Evolutionary conservation across 2,797 vertebrate species (phyloP), one percentile per base, ranked within the genome.

Genomic region (Pampus argenteus): DNA sequence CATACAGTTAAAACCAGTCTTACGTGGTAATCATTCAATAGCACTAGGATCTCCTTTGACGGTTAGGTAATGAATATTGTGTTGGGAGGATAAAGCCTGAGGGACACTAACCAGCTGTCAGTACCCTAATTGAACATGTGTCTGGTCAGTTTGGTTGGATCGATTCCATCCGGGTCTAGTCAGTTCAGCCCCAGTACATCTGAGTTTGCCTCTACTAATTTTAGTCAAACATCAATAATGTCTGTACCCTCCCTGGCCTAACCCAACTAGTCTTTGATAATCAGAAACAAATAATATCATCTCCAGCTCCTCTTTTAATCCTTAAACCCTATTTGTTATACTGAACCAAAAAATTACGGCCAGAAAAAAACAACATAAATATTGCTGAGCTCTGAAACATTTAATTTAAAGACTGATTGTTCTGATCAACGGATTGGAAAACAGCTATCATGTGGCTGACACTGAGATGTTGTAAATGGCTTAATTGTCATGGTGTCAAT

Each of bases 81-180:
- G 23, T 29, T 65, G 23, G 52, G 36, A 50, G 73, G 66, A 69
- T 51, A 50, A 18, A 63, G 77, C 82, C 77, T 2, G 5, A 49
- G 78, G 84, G 75, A 79, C 44, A 50, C 57, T 65, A 51, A 66
- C 60, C 70, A 78, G 38, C 42, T 60, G 61, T 66, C 70, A 20
- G 63, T 78, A 66, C 38, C 76, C 79, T 28, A 28, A 61, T 78
- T 83, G 54, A 82, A 83, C 66, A 56, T 68, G 63, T 4, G 59
- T 89, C 71, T 72, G 70, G 55, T 80, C 74, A 78, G 45, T 78
- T 68, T 74, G 64, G 64, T 65, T 78, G 28, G 47, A 87, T 83
- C 44, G 6, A 86, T 89, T 78, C 50, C 76, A 78, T 52, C 34
- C 36, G 6, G 38, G 71, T 85, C 74, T 72, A 36, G 47, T 86